Percentiles rank a stretch among this genome's conserved stretches.
Conservation (phyloP, 1,140 invertebrate species). For the Drosophila sproati region DNA sequence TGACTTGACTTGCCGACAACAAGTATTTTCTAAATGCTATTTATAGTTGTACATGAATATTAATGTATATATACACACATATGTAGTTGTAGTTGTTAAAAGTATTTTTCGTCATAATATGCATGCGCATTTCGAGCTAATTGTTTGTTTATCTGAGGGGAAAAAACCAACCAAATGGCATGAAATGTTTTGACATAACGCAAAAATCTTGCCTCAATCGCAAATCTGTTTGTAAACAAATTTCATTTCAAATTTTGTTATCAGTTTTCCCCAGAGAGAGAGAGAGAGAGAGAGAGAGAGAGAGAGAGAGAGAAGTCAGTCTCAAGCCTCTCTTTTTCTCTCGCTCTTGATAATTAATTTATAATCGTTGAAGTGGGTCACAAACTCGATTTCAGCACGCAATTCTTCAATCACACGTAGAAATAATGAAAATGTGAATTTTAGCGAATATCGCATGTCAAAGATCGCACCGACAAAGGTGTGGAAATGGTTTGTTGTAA, state of each 20-base stretch:
- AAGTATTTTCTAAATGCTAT: conserved; percentile 35
- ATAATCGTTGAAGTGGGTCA: conserved; percentile 32
- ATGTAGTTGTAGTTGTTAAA: not conserved
- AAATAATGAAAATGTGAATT: conserved; percentile 14
- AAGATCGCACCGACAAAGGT: not conserved
- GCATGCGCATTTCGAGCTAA: conserved; percentile 45
- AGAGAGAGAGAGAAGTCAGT: not conserved
- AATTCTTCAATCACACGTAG: conserved; percentile 24
- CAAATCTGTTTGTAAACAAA: conserved; percentile 6
- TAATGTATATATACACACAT: not conserved
- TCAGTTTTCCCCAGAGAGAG: not conserved
- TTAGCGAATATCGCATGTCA: conserved; percentile 3
- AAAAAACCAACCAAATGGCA: conserved; percentile 47
- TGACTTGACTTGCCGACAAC: conserved; percentile 45
- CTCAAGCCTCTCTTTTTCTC: not conserved
- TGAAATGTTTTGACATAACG: conserved; percentile 51
- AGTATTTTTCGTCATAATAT: conserved; percentile 39
- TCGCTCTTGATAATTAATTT: conserved; percentile 17
- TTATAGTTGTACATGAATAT: conserved; percentile 16
- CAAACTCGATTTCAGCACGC: conserved; percentile 6
- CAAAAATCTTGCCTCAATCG: conserved; percentile 38
- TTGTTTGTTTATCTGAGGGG: conserved; percentile 46
- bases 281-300: not conserved
- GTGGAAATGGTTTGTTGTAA: not conserved
- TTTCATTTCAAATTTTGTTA: conserved; percentile 13